phyloP scores from a whole-genome alignment of 2,888 invertebrate species.

The Drosophila anomelani region DNA sequence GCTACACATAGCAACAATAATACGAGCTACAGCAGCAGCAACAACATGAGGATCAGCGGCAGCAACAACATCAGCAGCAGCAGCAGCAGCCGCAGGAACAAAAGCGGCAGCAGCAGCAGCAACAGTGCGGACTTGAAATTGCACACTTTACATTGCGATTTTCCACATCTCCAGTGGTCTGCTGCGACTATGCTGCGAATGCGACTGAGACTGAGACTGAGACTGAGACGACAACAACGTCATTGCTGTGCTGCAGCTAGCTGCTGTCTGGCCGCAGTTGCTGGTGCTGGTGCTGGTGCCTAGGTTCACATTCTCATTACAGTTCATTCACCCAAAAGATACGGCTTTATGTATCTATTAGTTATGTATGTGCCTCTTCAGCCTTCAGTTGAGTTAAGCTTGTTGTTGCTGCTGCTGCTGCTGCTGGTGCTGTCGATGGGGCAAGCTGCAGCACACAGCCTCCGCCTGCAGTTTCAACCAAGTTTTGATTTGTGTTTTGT shows the following conservation, averaged over 20 bases:
- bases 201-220: neutral
- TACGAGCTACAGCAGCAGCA: slow-evolving; percentile 12
- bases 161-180: slow-evolving; percentile 62
- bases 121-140: slow-evolving; percentile 59
- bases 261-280: slow-evolving; percentile 18
- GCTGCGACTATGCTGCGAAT: slow-evolving; percentile 24
- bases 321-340: slow-evolving; percentile 81
- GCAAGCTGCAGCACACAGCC: slow-evolving; percentile 26
- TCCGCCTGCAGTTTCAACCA: slow-evolving; percentile 61
- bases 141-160: slow-evolving; percentile 77
- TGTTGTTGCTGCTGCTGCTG: slow-evolving; percentile 17
- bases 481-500: slow-evolving; percentile 75
- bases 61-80: neutral
- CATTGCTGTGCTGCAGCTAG: slow-evolving; percentile 13
- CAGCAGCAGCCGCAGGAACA: slow-evolving; percentile 3
- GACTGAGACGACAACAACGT: slow-evolving; percentile 12
- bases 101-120: slow-evolving; percentile 33
- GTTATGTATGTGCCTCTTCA: slow-evolving; percentile 73
- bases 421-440: slow-evolving; percentile 15
- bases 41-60: neutral
- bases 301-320: slow-evolving; percentile 82
- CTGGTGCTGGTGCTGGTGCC: slow-evolving; percentile 41
- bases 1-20: neutral
- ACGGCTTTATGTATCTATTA: slow-evolving; percentile 80
- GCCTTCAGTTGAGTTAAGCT: slow-evolving; percentile 43